phyloP scores from a whole-genome alignment of 2,113 vertebrate genomes.

The Hemiprocne comata region DNA sequence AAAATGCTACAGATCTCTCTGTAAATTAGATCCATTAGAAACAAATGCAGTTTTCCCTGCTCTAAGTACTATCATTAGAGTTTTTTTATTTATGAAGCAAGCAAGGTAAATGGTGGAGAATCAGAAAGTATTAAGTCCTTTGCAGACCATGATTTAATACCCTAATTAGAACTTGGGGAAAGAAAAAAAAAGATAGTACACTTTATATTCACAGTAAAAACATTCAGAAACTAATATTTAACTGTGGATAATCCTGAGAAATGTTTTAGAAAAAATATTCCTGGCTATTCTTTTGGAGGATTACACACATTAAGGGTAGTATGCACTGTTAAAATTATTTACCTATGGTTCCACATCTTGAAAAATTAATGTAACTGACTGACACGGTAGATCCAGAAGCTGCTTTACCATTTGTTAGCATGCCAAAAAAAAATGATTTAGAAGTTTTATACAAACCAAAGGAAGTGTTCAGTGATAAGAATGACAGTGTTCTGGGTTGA shows the following conservation, averaged over 20 bases:
- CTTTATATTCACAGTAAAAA: background rate
- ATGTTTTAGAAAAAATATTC: background rate
- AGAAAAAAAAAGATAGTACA: background rate
- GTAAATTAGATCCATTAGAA: background rate
- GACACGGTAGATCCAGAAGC: background rate
- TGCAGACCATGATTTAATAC: background rate
- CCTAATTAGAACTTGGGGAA: background rate
- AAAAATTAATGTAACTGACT: slow-evolving; percentile 23
- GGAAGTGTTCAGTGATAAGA: background rate
- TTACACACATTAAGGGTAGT: background rate
- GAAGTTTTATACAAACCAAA: background rate
- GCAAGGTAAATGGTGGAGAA: background rate
- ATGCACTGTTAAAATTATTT: slow-evolving; percentile 27
- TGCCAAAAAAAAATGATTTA: slow-evolving; percentile 5
- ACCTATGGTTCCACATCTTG: background rate
- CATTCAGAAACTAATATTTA: background rate
- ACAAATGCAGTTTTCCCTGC: background rate
- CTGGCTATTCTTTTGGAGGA: background rate
- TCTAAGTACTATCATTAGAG: background rate
- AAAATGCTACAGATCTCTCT: background rate
- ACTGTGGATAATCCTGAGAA: slow-evolving; percentile 6
- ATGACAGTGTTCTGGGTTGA: background rate
- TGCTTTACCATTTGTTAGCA: background rate
- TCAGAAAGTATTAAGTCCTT: background rate
- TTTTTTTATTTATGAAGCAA: slow-evolving; percentile 3